Percentiles rank a stretch among this genome's conserved stretches.
These are phyloP conservation scores for Brachyopa scutellaris DNA, from an alignment of 2,888 invertebrate genomes.

Conservation along the genomic window DNA sequence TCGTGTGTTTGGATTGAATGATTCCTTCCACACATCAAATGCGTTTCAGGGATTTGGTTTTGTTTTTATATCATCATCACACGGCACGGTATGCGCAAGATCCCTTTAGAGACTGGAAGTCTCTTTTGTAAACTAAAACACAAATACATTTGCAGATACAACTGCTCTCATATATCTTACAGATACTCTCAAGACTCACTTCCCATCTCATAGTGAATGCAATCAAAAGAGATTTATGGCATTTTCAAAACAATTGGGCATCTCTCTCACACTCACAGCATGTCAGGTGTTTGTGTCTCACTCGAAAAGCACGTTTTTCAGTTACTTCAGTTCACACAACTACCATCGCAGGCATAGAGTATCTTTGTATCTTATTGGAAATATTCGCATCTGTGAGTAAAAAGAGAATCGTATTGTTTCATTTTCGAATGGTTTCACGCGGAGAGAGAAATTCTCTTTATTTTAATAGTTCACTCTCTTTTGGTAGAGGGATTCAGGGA, in stretches of 20 bases:
- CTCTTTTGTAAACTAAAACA: conserved; percentile 36
- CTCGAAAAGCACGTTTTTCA: conserved; percentile 64
- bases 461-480: conserved; percentile 43
- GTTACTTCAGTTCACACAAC: not conserved
- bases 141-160: not conserved
- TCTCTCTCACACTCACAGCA: conserved; percentile 5
- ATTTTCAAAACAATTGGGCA: conserved; percentile 74
- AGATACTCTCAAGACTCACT: no score
- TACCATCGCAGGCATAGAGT: not conserved
- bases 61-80: conserved; percentile 46
- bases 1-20: conserved; percentile 66
- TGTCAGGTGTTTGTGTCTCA: not conserved
- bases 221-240: conserved; percentile 74
- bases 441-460: conserved; percentile 16
- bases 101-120: not conserved
- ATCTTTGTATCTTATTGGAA: conserved; percentile 58
- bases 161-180: not conserved
- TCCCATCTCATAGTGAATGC: no score
- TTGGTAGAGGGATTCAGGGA: no score
- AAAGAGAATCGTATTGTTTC: not conserved
- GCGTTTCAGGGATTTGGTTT: conserved; percentile 64
- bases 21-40: conserved; percentile 64
- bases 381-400: conserved; percentile 34
- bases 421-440: no score
- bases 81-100: conserved; percentile 33